Evolutionary conservation across 2,113 vertebrate species (phyloP).

Genomic region (human (Homo sapiens)): GRCh38 chr3:143264501-143265000

Average conservation of each 20-base stretch:
- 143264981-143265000: not conserved
- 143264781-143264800: conserved; percentile 5
- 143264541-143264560: not conserved
- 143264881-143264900: not conserved
- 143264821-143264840: not conserved
- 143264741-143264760: not conserved
- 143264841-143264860: not conserved
- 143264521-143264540: not conserved
- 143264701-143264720: not conserved
- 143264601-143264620: not conserved
- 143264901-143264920: not conserved
- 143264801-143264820: not conserved
- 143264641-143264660: not conserved
- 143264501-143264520: not conserved
- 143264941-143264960: not conserved
- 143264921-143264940: not conserved
- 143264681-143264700: not conserved
- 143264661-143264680: accelerated
- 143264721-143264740: not conserved
- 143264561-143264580: not conserved
- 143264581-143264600: not conserved
- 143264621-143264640: not conserved
- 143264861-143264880: not conserved
- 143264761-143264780: not conserved
- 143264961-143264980: not conserved